A percentile compares a stretch with the other conserved stretches of the same genome.
Conservation (phyloP, 2,797 vertebrate species). For the Eulemur mongoz region DNA sequence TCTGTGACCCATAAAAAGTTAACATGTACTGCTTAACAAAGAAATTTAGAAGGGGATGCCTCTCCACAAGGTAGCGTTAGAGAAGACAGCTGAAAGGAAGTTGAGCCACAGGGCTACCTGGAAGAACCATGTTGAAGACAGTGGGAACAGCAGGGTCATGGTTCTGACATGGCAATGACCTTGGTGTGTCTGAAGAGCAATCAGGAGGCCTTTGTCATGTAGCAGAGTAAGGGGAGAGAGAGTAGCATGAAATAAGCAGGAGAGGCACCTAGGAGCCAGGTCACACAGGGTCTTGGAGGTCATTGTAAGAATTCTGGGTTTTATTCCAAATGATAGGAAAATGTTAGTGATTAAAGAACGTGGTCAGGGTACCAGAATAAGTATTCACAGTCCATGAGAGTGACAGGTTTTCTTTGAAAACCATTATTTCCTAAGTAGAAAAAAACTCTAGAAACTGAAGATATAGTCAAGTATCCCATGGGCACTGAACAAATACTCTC, state of each 20-base stretch:
- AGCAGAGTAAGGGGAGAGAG: background rate
- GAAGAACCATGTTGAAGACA: background rate
- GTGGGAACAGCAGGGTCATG: background rate
- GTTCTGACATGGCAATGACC: background rate
- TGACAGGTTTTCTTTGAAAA: conserved; percentile 23
- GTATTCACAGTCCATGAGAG: background rate
- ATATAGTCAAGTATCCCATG: background rate
- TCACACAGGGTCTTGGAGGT: background rate
- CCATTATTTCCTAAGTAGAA: background rate
- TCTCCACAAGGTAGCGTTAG: background rate
- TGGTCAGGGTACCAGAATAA: background rate
- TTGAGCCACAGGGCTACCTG: background rate
- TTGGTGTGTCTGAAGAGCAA: background rate
- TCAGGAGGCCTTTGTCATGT: background rate
- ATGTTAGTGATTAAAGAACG: conserved; percentile 10
- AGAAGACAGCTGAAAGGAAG: background rate
- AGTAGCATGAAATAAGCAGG: background rate
- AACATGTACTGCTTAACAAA: background rate
- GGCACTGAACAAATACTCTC: conserved; percentile 48
- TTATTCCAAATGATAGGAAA: background rate
- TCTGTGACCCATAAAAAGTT: background rate
- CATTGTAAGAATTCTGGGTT: background rate
- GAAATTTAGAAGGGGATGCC: background rate
- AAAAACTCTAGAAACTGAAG: conserved; percentile 2
- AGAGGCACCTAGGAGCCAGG: background rate